Evolutionary conservation across 2,797 vertebrate species (phyloP).

Genomic region (Thripadectes ignobilis): DNA sequence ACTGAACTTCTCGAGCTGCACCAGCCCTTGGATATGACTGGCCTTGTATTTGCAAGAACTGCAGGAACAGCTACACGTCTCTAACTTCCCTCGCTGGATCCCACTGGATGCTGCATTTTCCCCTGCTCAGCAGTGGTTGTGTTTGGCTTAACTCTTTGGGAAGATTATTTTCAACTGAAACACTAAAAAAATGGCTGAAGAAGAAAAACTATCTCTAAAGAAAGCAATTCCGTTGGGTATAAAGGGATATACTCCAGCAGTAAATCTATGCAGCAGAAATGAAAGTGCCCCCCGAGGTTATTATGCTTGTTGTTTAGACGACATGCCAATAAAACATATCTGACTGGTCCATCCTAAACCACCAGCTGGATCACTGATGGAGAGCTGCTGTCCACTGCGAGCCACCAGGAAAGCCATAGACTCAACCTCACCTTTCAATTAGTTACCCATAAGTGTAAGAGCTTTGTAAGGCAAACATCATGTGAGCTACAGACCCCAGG

Average conservation of each 20-base stretch:
- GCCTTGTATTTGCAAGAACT: background rate
- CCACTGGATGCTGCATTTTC: background rate
- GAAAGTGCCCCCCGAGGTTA: background rate
- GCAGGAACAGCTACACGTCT: background rate
- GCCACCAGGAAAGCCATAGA: conserved; percentile 32
- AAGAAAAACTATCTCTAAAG: conserved; percentile 1
- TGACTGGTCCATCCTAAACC: conserved; percentile 8
- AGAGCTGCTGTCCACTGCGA: background rate
- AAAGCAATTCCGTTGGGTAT: background rate
- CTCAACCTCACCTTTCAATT: background rate
- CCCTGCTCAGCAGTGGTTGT: background rate
- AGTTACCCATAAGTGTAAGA: background rate
- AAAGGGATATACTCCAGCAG: conserved; percentile 1
- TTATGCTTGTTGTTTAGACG: background rate
- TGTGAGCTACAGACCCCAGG: background rate
- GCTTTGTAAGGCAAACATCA: background rate
- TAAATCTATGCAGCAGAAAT: conserved; percentile 35
- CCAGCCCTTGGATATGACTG: background rate
- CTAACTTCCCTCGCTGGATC: background rate
- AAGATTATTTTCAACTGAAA: background rate
- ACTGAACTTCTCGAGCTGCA: background rate
- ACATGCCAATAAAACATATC: conserved; percentile 34
- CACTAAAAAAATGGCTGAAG: conserved; percentile 35
- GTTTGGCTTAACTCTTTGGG: background rate
- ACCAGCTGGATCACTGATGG: background rate